phyloP scores from a whole-genome alignment of 2,113 vertebrate genomes.

The Scalopus aquaticus region DNA sequence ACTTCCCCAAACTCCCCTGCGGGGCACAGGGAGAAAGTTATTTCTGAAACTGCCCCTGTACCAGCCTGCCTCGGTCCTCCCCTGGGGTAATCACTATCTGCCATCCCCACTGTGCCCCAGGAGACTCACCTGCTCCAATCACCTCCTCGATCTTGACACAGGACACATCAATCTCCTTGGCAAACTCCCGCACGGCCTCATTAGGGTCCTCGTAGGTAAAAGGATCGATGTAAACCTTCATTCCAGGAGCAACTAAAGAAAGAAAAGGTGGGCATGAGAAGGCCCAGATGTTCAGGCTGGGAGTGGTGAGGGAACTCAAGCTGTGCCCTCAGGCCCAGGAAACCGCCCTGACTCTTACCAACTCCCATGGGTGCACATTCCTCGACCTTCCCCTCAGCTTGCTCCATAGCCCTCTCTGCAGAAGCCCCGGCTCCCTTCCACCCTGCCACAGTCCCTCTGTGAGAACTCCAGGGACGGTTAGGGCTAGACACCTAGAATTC shows the following conservation, averaged over 20 bases:
- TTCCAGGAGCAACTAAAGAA: conserved; percentile 93
- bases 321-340: not conserved
- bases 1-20: conserved; percentile 99
- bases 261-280: not conserved
- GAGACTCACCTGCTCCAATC: conserved; percentile 97
- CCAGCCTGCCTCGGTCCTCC: not conserved
- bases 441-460: not conserved
- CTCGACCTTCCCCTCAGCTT: not conserved
- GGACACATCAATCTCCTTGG: conserved; percentile 98
- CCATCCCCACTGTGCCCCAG: not conserved
- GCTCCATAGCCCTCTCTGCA: not conserved
- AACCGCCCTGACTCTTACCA: not conserved
- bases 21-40: not conserved
- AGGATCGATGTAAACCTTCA: conserved; percentile 99
- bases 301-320: not conserved
- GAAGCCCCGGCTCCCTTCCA: not conserved
- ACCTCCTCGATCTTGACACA: conserved; percentile 99
- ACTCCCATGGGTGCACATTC: not conserved
- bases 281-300: not conserved
- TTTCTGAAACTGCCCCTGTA: not conserved
- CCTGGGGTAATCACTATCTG: not conserved
- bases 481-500: not conserved
- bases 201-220: conserved; percentile 99
- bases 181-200: conserved; percentile 97
- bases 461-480: not conserved